Percentiles rank a stretch among this genome's conserved stretches.
Evolutionary conservation across 2,113 vertebrate species (phyloP).

Genomic region (Tricholaema leucomelas): DNA sequence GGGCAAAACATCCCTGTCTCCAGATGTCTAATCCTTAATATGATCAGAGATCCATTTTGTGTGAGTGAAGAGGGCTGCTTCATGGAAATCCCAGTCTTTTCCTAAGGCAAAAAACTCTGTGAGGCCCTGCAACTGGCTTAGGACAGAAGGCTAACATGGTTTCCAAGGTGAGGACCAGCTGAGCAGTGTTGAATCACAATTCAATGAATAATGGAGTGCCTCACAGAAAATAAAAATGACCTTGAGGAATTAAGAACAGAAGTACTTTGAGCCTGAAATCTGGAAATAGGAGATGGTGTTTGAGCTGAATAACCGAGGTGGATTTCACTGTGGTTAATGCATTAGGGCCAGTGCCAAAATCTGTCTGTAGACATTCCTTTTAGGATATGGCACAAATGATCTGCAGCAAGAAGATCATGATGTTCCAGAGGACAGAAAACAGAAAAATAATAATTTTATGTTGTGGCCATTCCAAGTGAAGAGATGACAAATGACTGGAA

Average conservation of each 20-base stretch:
- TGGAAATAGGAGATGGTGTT: not conserved
- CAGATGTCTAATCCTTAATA: not conserved
- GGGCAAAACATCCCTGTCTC: not conserved
- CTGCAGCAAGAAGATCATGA: not conserved
- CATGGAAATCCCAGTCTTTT: not conserved
- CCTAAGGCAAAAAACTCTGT: not conserved
- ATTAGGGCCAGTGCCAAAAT: not conserved
- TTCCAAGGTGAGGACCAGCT: not conserved
- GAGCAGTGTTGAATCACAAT: not conserved
- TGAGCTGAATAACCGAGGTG: not conserved
- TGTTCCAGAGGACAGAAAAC: not conserved
- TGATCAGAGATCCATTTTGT: not conserved
- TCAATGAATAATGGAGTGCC: not conserved
- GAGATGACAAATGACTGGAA: not conserved
- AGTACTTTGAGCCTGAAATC: not conserved
- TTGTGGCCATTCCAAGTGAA: not conserved
- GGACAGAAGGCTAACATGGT: not conserved
- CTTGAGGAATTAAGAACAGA: constrained; percentile 15
- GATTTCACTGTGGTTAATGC: not conserved
- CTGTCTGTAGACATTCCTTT: constrained; percentile 4
- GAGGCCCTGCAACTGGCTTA: not conserved
- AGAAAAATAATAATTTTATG: not conserved
- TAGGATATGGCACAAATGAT: not conserved
- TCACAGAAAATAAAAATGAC: not conserved
- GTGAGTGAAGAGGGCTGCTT: not conserved